These are phyloP conservation scores for Tanytarsus gracilentus DNA, from an alignment of 2,888 invertebrate genomes.

Conservation along the genomic window DNA sequence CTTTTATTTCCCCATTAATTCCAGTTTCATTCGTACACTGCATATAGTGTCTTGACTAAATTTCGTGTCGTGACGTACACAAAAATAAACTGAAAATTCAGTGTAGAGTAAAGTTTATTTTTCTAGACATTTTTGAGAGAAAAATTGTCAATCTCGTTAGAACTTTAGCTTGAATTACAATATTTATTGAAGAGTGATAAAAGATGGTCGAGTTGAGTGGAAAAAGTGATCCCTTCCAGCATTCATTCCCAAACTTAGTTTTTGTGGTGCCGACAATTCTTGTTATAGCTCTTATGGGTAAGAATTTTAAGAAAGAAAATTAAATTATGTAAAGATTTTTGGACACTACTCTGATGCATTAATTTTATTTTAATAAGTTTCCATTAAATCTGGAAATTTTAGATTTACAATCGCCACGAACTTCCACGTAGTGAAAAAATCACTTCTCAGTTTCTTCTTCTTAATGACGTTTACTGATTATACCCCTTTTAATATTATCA, in stretches of 20 bases:
- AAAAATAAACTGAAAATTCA: not conserved
- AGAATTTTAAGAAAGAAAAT: constrained; percentile 35
- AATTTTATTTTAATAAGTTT: not conserved
- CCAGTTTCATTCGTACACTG: not conserved
- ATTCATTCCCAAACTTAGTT: constrained; percentile 79
- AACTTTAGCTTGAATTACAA: not conserved
- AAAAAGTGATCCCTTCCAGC: constrained; percentile 69
- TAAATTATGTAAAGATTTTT: not conserved
- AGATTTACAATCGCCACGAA: too few relatives aligned
- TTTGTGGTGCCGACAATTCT: constrained; percentile 79
- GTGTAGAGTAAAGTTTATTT: not conserved
- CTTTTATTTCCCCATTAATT: not conserved
- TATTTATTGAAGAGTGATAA: not conserved
- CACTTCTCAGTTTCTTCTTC: too few relatives aligned
- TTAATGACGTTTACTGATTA: too few relatives aligned
- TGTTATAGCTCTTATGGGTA: constrained; percentile 69
- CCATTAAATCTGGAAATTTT: too few relatives aligned
- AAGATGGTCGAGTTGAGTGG: constrained; percentile 80
- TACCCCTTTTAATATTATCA: too few relatives aligned
- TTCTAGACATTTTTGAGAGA: not conserved
- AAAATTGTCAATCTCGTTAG: not conserved
- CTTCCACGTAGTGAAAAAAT: too few relatives aligned
- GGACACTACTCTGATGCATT: too few relatives aligned
- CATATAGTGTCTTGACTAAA: not conserved
- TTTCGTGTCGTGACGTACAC: not conserved